Evolutionary conservation across 2,888 invertebrate species (phyloP), one percentile per base, ranked within the genome.

Genomic region (Cremastinae sp.): DNA sequence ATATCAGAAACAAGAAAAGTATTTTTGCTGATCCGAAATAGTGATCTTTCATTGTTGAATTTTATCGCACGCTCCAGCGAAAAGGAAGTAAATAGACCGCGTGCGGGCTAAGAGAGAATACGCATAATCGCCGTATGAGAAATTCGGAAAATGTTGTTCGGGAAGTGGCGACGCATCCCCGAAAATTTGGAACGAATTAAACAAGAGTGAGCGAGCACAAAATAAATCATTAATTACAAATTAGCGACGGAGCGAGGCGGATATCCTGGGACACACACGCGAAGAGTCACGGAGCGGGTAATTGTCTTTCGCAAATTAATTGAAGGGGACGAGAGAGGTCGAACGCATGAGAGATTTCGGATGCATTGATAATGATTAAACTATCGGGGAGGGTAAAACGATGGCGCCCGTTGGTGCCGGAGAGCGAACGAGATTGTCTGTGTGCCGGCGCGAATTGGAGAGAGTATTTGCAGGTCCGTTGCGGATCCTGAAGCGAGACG

Each of bases 401-500:
- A 65, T 38, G 53, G 43, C 1, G 8, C 12, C 28, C 12, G 20
- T 36, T 22, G 49, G 16, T 58, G 28, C 45, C 51, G 20, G 45
- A 34, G 20, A 20, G 8, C 16, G 51, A 18, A 51, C 16, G 54
- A 61, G 43, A 10, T n/a, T 14, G n/a, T n/a, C n/a, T n/a, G n/a
- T n/a, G n/a, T 51, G 12, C 54, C 20, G 10, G 41, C 49, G 14
- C 54, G 56, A 53, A 56, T 73, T 65, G 68, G n/a, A n/a, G n/a
- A n/a, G 53, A 64, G 65, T 54, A 64, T 70, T 70, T 66, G 56
- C 56, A 56, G 66, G 61, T 62, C 36, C 47, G 61, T 51, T 65
- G n/a, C n/a, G 61, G 66, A 66, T 56, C 51, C 61, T 56, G 62
- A 45, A 72, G 64, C 56, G 47, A 78, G n/a, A n/a, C n/a, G n/a